phyloP scores from a whole-genome alignment of 2,888 invertebrate genomes.

The Dasysyrphus tricinctus region DNA sequence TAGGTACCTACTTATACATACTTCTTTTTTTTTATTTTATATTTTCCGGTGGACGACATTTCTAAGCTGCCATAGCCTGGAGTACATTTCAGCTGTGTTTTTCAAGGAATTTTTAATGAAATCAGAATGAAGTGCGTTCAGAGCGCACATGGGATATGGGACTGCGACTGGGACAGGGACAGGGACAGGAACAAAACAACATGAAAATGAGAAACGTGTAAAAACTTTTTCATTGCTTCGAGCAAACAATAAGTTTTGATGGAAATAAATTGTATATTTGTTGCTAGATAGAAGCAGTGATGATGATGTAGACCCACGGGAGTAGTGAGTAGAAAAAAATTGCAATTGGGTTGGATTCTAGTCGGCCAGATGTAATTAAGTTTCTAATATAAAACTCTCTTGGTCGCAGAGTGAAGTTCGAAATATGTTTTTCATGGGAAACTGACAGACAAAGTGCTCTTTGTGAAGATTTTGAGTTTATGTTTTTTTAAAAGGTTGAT shows the following conservation, averaged over 20 bases:
- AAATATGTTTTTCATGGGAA: neutral
- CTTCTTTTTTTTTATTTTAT: conserved; percentile 30
- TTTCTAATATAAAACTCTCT: conserved; percentile 25
- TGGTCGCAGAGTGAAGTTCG: neutral
- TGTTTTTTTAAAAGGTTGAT: neutral
- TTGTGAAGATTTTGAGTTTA: neutral
- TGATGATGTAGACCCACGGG: conserved; percentile 26
- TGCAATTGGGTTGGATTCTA: conserved; percentile 12
- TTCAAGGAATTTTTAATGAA: conserved; percentile 62
- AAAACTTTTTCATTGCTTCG: conserved; percentile 55
- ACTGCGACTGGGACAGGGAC: neutral
- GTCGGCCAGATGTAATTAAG: conserved; percentile 48
- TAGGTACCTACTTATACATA: neutral
- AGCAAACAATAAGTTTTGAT: conserved; percentile 69
- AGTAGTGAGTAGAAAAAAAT: neutral
- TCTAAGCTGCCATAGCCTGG: conserved; percentile 34
- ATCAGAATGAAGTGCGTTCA: conserved; percentile 61
- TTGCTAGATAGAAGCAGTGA: conserved; percentile 15
- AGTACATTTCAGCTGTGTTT: conserved; percentile 48
- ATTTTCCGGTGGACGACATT: conserved; percentile 9
- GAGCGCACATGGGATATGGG: conserved; percentile 23
- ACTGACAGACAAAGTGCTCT: neutral
- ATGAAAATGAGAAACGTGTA: conserved; percentile 5
- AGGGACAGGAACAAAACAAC: neutral
- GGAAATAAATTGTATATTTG: conserved; percentile 61